Percentiles rank a stretch among this genome's conserved stretches.
Evolutionary conservation across 2,888 invertebrate genomes (phyloP).

Genomic region (Hermaeophaga mercurialis): DNA sequence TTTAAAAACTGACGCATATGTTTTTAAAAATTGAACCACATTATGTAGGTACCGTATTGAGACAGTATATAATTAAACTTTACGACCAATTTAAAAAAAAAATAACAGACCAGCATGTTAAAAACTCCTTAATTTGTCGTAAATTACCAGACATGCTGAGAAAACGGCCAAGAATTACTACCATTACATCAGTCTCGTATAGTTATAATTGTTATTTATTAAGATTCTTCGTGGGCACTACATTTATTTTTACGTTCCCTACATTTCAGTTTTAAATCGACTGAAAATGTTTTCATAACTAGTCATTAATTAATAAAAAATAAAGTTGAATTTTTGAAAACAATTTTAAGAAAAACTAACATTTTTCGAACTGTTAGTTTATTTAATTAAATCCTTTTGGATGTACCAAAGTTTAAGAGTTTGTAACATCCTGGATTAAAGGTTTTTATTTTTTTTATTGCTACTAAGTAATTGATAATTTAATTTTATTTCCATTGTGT

Average conservation of each 20-base stretch:
- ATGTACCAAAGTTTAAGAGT: no score
- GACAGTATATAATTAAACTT: conserved; percentile 18
- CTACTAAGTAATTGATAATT: no score
- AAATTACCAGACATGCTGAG: conserved; percentile 14
- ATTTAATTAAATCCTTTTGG: no score
- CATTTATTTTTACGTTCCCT: background rate
- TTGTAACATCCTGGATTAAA: no score
- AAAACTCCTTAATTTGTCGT: conserved; percentile 19
- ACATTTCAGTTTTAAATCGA: no score
- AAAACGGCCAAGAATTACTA: conserved; percentile 12
- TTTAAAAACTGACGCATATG: conserved; percentile 2
- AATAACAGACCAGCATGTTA: conserved; percentile 1
- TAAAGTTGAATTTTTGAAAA: no score
- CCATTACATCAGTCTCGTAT: conserved; percentile 8
- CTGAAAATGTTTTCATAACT: no score
- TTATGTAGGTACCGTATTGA: conserved; percentile 12
- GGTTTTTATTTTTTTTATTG: no score
- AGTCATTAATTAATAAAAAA: no score
- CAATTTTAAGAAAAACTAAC: no score
- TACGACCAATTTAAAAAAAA: conserved; percentile 23
- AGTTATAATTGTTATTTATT: conserved; percentile 5
- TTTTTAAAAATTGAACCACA: conserved; percentile 13
- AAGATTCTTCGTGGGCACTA: background rate
- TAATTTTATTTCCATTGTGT: no score
- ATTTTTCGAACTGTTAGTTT: no score